Evolutionary conservation across 2,113 vertebrate genomes (phyloP).

Genomic region (Channa argus): DNA sequence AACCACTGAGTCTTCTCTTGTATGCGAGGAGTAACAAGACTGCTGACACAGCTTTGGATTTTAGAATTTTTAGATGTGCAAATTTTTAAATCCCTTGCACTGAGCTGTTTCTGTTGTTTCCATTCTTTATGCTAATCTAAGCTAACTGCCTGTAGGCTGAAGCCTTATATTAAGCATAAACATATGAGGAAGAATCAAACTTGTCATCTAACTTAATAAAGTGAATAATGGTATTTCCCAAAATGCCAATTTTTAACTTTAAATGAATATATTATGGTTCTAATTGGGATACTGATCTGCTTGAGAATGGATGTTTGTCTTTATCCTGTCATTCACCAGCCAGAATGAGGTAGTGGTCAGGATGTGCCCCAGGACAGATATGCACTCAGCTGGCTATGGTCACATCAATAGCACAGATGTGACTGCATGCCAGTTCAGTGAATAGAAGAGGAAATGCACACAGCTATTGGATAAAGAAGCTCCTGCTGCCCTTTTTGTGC

Average conservation of each 20-base stretch:
- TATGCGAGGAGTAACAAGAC: too few species aligned
- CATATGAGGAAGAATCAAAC: neutral
- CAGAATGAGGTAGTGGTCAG: conserved; percentile 24
- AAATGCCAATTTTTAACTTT: neutral
- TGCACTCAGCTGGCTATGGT: conserved; percentile 38
- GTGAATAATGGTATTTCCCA: neutral
- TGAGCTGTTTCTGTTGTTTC: too few species aligned
- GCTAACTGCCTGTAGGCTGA: neutral
- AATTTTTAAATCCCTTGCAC: too few species aligned
- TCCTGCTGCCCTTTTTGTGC: conserved; percentile 31
- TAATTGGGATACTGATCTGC: neutral
- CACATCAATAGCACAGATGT: conserved; percentile 45
- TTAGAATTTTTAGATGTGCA: too few species aligned
- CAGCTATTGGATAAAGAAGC: conserved; percentile 20
- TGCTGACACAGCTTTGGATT: too few species aligned
- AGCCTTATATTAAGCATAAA: neutral
- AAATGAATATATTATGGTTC: neutral
- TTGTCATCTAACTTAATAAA: neutral
- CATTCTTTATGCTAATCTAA: neutral
- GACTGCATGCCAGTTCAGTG: conserved; percentile 8
- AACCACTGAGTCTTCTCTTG: too few species aligned
- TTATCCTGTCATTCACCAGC: conserved; percentile 15
- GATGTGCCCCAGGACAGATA: conserved; percentile 41
- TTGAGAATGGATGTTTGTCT: conserved; percentile 14
- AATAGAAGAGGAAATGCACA: conserved; percentile 38